Conservation (phyloP, 1,140 invertebrate species). For the Antheraea mylitta region DNA sequence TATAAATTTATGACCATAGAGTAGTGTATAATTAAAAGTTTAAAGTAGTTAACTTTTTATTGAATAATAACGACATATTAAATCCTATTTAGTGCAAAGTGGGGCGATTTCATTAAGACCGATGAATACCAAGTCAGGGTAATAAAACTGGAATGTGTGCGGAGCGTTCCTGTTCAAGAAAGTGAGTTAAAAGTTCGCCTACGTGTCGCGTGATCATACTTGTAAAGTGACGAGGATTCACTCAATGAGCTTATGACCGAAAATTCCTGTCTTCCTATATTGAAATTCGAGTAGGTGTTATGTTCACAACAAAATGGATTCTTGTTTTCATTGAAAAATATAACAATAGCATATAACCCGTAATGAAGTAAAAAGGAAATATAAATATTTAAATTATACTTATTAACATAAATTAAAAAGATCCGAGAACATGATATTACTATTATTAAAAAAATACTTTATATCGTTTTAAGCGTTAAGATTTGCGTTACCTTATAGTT, state of each 20-base stretch:
- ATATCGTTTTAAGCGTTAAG: too few relatives aligned
- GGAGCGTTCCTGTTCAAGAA: conserved; percentile 16
- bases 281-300: conserved; percentile 15
- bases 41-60: neutral
- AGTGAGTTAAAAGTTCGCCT: conserved; percentile 21
- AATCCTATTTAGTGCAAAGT: conserved; percentile 16
- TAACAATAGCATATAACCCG: too few relatives aligned
- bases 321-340: neutral
- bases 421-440: too few relatives aligned
- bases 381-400: too few relatives aligned
- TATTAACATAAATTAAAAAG: too few relatives aligned
- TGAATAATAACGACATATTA: conserved; percentile 5
- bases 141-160: conserved; percentile 19
- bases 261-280: conserved; percentile 25
- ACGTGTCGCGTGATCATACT: conserved; percentile 19
- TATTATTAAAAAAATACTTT: too few relatives aligned
- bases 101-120: conserved; percentile 19
- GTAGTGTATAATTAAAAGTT: neutral
- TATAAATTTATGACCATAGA: too few relatives aligned
- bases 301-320: neutral
- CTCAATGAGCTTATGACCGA: conserved; percentile 19
- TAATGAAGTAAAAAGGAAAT: too few relatives aligned
- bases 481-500: too few relatives aligned
- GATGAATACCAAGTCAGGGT: conserved; percentile 9
- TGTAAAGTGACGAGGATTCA: conserved; percentile 15